These are phyloP conservation scores for Onychostruthus taczanowskii DNA, from an alignment of 2,113 vertebrate genomes.

Conservation along the genomic window DNA sequence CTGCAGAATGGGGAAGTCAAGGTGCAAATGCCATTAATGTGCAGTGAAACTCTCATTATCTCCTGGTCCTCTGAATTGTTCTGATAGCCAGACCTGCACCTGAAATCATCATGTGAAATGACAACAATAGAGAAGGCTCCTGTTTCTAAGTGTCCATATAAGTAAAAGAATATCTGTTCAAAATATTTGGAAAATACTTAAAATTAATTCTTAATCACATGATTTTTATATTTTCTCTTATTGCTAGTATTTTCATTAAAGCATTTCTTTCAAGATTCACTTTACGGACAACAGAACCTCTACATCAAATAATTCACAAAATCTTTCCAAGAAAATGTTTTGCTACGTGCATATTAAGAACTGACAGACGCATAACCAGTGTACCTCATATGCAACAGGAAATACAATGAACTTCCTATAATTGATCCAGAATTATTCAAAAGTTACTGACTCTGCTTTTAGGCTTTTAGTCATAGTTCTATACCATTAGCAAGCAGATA, in stretches of 20 bases:
- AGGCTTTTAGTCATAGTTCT: neutral
- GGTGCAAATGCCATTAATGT: neutral
- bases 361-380: neutral
- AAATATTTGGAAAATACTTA: neutral
- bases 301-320: neutral
- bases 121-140: neutral
- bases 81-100: neutral
- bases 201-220: neutral
- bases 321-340: neutral
- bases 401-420: neutral
- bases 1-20: neutral
- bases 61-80: neutral
- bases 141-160: neutral
- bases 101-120: neutral
- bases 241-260: neutral
- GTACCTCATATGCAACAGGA: neutral
- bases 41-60: neutral
- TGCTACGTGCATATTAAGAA: neutral
- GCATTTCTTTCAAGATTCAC: neutral
- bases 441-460: neutral
- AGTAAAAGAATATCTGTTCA: neutral
- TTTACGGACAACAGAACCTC: neutral
- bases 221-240: neutral
- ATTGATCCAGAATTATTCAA: neutral
- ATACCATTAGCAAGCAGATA: neutral